Evolutionary conservation across 1,140 invertebrate genomes (phyloP).

Genomic region (Leucophenga varia): DNA sequence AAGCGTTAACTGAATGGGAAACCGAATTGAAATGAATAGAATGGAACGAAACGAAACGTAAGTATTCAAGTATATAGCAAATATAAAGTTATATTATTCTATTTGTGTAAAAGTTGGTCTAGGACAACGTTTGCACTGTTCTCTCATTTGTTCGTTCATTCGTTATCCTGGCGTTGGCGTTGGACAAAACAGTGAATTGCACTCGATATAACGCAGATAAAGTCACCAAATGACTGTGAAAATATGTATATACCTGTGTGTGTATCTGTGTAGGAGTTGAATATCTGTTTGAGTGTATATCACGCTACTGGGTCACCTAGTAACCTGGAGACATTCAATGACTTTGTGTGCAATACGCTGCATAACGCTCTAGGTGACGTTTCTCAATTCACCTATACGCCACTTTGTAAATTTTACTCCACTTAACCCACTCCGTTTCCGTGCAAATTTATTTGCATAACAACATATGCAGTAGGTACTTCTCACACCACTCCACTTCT

Average conservation of each 20-base stretch:
- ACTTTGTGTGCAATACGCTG: constrained; percentile 25
- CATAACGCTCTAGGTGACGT: too few species aligned
- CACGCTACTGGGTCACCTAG: constrained; percentile 49
- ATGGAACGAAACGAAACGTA: too few species aligned
- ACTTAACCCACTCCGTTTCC: too few species aligned
- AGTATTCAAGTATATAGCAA: too few species aligned
- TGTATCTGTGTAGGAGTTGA: constrained; percentile 9
- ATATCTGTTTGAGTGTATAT: background rate
- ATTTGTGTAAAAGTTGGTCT: constrained; percentile 42
- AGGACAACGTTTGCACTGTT: constrained; percentile 39
- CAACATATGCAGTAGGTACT: background rate
- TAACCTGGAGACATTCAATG: constrained; percentile 52
- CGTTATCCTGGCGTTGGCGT: too few species aligned
- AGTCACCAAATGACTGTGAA: background rate
- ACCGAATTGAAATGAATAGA: background rate
- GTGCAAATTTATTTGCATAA: too few species aligned
- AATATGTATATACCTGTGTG: too few species aligned
- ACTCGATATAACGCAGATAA: background rate
- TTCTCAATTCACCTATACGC: too few species aligned
- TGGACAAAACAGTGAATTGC: too few species aligned
- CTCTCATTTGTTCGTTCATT: too few species aligned
- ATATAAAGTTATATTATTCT: too few species aligned
- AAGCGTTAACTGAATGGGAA: constrained; percentile 17
- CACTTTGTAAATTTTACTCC: too few species aligned
- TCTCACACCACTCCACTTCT: background rate